Conservation (phyloP, 2,113 vertebrate genomes). For the Ailurus styani region DNA sequence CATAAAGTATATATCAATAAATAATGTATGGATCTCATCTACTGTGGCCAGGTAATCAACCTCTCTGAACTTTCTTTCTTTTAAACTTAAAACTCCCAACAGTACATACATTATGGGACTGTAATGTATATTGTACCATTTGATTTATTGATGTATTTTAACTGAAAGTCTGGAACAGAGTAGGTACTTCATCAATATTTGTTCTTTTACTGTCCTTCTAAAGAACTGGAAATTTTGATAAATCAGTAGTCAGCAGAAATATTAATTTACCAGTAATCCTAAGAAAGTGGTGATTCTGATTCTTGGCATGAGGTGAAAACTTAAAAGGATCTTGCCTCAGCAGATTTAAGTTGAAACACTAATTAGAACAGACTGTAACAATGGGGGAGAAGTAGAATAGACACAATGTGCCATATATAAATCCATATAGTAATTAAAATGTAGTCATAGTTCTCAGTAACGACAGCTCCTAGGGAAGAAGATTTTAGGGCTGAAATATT, state of each 20-base stretch:
- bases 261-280: slow-evolving; percentile 64
- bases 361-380: slow-evolving; percentile 42
- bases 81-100: not conserved
- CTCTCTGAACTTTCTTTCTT: not conserved
- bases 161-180: not conserved
- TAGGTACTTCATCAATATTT: not conserved
- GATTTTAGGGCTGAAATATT: not conserved
- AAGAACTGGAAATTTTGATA: slow-evolving; percentile 48
- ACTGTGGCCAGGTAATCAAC: not conserved
- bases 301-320: slow-evolving; percentile 50
- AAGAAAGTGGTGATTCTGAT: slow-evolving; percentile 53
- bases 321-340: slow-evolving; percentile 56
- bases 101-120: not conserved
- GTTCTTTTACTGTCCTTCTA: slow-evolving; percentile 21
- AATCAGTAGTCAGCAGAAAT: slow-evolving; percentile 69
- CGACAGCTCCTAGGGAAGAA: not conserved
- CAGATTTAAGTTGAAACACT: slow-evolving; percentile 47
- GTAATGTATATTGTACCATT: not conserved
- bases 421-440: slow-evolving; percentile 44
- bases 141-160: slow-evolving; percentile 22
- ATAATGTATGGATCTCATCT: not conserved
- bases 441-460: not conserved
- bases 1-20: not conserved
- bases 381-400: not conserved
- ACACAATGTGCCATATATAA: not conserved